Conservation (phyloP, 37 sponge, comb jelly and placozoan genomes). For the Beroe forskalii region DNA sequence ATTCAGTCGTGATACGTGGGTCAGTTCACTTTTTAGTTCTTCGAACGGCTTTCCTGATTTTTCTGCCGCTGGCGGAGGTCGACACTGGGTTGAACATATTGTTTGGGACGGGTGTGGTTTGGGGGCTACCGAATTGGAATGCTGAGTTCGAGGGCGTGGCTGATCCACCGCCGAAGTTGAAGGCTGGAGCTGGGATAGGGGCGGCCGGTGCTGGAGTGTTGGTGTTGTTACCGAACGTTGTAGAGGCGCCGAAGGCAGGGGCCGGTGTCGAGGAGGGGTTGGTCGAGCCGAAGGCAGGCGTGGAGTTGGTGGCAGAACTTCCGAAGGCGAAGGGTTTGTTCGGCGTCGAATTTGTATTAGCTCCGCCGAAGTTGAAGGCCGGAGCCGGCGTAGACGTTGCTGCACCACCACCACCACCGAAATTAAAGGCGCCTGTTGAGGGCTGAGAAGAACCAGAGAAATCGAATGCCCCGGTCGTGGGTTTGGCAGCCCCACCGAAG, state of each 20-base stretch:
- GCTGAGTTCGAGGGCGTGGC: conserved; percentile 6
- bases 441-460: conserved; percentile 13
- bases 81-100: conserved; percentile 58
- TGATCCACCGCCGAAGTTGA: conserved; percentile 27
- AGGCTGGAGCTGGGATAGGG: neutral
- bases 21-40: conserved; percentile 57
- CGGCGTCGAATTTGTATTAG: neutral
- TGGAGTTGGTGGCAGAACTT: neutral
- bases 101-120: neutral
- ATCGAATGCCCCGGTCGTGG: neutral
- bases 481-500: conserved; percentile 1
- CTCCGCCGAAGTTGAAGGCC: neutral
- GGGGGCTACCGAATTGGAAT: conserved; percentile 32
- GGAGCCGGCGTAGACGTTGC: conserved; percentile 1
- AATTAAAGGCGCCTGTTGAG: neutral
- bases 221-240: neutral
- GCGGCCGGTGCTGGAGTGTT: neutral
- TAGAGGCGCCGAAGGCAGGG: neutral
- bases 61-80: neutral
- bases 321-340: conserved; percentile 60
- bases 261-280: neutral
- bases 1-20: neutral
- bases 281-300: neutral
- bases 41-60: conserved; percentile 54
- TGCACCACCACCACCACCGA: neutral